phyloP scores from a whole-genome alignment of 2,888 invertebrate genomes.

The Platycnemis pennipes region DNA sequence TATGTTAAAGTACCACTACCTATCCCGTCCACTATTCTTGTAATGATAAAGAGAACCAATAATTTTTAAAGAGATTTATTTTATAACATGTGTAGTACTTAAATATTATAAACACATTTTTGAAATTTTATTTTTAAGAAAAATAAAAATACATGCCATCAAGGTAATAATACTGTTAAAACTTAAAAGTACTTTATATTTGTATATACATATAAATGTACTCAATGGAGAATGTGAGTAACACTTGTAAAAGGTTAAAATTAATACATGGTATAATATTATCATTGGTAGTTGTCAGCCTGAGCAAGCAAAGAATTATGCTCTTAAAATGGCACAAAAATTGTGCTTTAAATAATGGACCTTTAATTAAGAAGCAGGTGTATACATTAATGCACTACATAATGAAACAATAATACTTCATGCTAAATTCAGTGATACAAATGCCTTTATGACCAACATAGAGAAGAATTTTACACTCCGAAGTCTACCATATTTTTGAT shows the following conservation, averaged over 20 bases:
- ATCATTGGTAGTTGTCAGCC: neutral
- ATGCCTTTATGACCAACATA: no score
- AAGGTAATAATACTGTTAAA: constrained; percentile 13
- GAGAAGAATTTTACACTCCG: no score
- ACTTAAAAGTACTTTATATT: neutral
- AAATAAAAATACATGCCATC: neutral
- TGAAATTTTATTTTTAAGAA: neutral
- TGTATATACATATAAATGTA: neutral
- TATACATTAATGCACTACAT: neutral
- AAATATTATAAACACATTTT: neutral
- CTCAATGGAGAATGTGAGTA: neutral
- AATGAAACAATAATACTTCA: constrained; percentile 6
- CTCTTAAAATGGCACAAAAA: neutral
- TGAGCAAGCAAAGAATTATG: neutral
- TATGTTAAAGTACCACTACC: no score
- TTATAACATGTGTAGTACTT: neutral
- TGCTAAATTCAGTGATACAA: neutral
- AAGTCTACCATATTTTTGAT: neutral
- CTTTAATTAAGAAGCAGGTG: neutral
- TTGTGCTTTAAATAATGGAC: neutral
- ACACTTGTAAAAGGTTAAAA: neutral
- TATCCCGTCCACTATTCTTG: no score
- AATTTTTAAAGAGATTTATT: constrained; percentile 9
- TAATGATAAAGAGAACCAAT: no score
- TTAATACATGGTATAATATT: neutral